These are phyloP conservation scores for Nemurella pictetii DNA, from an alignment of 2,888 invertebrate species.

Conservation along the genomic window DNA sequence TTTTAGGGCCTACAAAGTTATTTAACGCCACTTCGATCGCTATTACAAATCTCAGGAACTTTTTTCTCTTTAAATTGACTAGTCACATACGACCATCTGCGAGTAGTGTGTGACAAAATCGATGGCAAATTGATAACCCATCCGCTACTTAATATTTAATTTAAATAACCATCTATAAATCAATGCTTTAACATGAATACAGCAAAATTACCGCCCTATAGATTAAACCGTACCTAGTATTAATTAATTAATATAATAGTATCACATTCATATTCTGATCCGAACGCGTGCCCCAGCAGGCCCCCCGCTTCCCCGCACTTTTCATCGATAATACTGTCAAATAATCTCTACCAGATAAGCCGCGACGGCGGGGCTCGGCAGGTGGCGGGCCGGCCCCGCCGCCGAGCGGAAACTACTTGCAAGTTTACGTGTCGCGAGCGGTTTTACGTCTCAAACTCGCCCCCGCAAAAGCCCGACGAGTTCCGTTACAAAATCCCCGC, in stretches of 20 bases:
- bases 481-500: not conserved
- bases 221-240: conserved; percentile 39
- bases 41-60: conserved; percentile 45
- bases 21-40: conserved; percentile 34
- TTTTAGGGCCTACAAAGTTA: conserved; percentile 35
- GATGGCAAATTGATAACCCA: conserved; percentile 38
- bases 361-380: conserved; percentile 1
- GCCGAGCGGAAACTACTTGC: not conserved
- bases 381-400: conserved; percentile 31
- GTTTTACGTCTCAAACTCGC: not conserved
- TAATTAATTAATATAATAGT: conserved; percentile 43
- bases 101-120: conserved; percentile 39
- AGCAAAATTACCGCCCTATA: conserved; percentile 40
- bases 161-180: conserved; percentile 33
- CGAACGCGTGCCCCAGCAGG: conserved; percentile 12
- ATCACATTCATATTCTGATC: conserved; percentile 40
- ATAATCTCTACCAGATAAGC: conserved; percentile 43
- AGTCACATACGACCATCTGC: conserved; percentile 40
- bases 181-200: conserved; percentile 42
- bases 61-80: conserved; percentile 43
- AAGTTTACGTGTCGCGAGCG: not conserved
- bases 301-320: not conserved
- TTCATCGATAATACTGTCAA: conserved; percentile 43
- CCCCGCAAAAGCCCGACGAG: not conserved
- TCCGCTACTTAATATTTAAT: conserved; percentile 24